These are phyloP conservation scores for Chloropsis cyanopogon DNA, from an alignment of 2,113 vertebrate species.

Conservation along the genomic window DNA sequence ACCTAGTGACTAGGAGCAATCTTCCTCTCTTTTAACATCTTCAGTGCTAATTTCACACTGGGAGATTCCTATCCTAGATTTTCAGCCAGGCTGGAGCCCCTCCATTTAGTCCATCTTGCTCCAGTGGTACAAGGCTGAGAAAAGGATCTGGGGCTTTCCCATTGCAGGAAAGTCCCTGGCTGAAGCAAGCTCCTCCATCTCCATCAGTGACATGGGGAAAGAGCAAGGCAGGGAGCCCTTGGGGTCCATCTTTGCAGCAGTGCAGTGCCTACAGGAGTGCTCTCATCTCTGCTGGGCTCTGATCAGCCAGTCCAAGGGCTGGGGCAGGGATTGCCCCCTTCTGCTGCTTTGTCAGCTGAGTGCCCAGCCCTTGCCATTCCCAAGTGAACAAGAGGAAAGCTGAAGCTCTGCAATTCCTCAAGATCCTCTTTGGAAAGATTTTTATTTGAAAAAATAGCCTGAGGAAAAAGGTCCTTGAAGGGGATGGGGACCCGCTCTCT, in stretches of 20 bases:
- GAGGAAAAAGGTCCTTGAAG: neutral
- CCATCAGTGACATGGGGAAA: neutral
- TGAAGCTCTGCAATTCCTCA: neutral
- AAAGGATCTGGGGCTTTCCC: neutral
- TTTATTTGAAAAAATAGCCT: neutral
- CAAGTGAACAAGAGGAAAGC: neutral
- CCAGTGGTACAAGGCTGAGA: accelerated
- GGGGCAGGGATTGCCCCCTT: neutral
- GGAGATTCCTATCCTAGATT: neutral
- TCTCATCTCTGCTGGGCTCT: neutral
- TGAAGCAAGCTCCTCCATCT: neutral
- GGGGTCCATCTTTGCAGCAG: neutral
- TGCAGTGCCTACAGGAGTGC: neutral
- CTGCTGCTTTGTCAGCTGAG: neutral
- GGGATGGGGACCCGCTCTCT: neutral
- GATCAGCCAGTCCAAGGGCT: neutral
- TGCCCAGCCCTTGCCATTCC: neutral
- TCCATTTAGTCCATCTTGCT: neutral
- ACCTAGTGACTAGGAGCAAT: neutral
- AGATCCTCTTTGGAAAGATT: neutral
- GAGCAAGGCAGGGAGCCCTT: neutral
- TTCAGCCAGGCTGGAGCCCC: neutral
- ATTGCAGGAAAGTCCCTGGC: neutral
- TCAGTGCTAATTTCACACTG: neutral
- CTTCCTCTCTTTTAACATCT: neutral